Conservation (phyloP, 2,113 vertebrate species). For the Poeciliopsis prolifica region DNA sequence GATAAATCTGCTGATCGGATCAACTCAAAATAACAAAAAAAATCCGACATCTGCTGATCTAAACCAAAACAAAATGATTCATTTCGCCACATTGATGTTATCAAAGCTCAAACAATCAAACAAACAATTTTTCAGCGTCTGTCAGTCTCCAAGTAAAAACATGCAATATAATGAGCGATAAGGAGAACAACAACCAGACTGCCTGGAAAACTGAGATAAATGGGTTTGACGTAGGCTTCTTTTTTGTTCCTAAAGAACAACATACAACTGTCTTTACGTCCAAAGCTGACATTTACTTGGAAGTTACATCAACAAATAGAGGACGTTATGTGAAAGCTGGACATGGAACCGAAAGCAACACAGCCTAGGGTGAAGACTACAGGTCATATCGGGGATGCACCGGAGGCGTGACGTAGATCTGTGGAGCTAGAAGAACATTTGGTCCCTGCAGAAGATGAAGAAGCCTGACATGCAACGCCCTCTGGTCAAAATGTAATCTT, state of each 20-base stretch:
- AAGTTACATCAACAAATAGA: neutral
- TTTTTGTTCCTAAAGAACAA: neutral
- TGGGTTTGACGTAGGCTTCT: constrained; percentile 33
- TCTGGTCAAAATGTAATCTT: too few relatives aligned
- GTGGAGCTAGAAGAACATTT: neutral
- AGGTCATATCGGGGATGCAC: constrained; percentile 6
- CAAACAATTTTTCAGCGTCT: neutral
- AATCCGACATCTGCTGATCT: neutral
- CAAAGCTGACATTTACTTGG: constrained; percentile 21
- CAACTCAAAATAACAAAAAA: neutral
- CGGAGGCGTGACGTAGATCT: too few relatives aligned
- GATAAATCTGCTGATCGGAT: neutral
- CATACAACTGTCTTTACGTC: neutral
- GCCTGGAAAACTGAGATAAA: constrained; percentile 32
- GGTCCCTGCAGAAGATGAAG: neutral
- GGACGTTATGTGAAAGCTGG: constrained; percentile 1
- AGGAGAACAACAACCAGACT: too few relatives aligned
- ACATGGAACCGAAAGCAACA: neutral
- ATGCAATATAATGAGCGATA: constrained; percentile 5
- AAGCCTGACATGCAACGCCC: too few relatives aligned
- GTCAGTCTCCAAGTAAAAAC: constrained; percentile 12
- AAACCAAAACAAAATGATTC: neutral
- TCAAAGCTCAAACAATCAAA: too few relatives aligned
- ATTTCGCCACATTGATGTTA: neutral
- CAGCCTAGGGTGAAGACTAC: constrained; percentile 13